These are phyloP conservation scores for Euplagia quadripunctaria DNA, from an alignment of 2,888 invertebrate species.

Conservation along the genomic window DNA sequence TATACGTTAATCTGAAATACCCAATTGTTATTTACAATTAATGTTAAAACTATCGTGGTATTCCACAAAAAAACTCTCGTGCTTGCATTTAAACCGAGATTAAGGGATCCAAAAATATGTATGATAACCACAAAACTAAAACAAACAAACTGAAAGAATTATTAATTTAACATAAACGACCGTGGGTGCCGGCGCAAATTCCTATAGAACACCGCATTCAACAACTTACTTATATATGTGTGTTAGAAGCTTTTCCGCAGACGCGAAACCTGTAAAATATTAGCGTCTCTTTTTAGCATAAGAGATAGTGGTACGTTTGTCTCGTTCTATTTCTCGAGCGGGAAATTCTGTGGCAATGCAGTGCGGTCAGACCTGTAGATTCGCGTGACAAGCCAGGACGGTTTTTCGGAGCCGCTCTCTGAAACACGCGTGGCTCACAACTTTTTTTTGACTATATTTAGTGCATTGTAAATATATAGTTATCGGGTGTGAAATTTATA, in stretches of 20 bases:
- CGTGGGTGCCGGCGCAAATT: conserved; percentile 41
- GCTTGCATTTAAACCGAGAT: conserved; percentile 5
- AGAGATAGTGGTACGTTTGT: conserved; percentile 39
- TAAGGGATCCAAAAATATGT: conserved; percentile 20
- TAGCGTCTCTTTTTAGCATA: conserved; percentile 56
- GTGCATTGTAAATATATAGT: conserved; percentile 47
- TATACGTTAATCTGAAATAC: background rate
- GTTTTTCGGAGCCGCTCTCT: conserved; percentile 57
- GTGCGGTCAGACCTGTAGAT: conserved; percentile 82
- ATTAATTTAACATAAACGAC: conserved; percentile 55
- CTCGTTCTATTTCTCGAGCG: conserved; percentile 65
- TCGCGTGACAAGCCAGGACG: conserved; percentile 73
- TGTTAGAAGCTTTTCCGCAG: conserved; percentile 66
- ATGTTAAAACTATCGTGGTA: background rate
- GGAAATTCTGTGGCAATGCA: conserved; percentile 74
- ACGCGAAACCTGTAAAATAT: conserved; percentile 51
- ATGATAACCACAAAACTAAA: conserved; percentile 35
- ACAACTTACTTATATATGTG: conserved; percentile 30
- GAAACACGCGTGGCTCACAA: conserved; percentile 46
- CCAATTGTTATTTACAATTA: background rate
- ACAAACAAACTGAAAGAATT: conserved; percentile 51
- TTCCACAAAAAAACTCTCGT: background rate
- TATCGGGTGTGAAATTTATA: conserved; percentile 33
- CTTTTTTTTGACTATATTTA: conserved; percentile 53
- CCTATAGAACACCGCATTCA: conserved; percentile 54